Evolutionary conservation across 1,140 invertebrate species (phyloP), one percentile per base, ranked within the genome.

Genomic region (Nymphalis io): DNA sequence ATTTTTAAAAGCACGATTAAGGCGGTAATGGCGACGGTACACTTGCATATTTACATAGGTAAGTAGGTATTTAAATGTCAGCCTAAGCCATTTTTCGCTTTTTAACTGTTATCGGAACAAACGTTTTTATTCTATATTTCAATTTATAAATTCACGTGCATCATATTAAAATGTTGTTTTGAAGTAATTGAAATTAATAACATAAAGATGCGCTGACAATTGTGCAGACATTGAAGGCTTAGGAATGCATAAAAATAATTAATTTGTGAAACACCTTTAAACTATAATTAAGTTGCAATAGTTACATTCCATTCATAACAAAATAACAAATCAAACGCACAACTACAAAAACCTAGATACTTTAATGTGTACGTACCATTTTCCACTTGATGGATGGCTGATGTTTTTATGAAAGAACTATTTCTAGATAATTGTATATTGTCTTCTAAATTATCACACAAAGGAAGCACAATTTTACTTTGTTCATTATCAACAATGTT

Each of bases 351-450:
- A 33, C n/a, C 23, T 6, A 21, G 51, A 55, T 3, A n/a, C 12
- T 2, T 39, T 39, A 40, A 18, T 48, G 21, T 11, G 21, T 69
- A 69, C 68, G 21, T 70, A 70, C 68, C 68, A 46, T 40, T 38
- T 33, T 60, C 46, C 20, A 13, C 27, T 59, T 62, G 51, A 12
- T 62, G 48, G 0, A 27, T 23, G 11, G 46, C 27, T 33, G 27
- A 8, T 16, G 38, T 18, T 12, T 65, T 65, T 53, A 51, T n/a
- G 15, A 53, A 48, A 62, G 65, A 62, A 61, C 66, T 68, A 66
- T 71, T 68, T 66, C 70, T 69, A 71, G 58, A 68, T 78, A 75
- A 73, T 71, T 78, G 70, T 78, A 75, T 44, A 73, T 75, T 75
- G 58, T 76, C 57, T 33, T 68, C 71, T 73, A 80, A 73, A 72